Evolutionary conservation across 2,113 vertebrate species (phyloP).

Genomic region (Glareola pratincola): DNA sequence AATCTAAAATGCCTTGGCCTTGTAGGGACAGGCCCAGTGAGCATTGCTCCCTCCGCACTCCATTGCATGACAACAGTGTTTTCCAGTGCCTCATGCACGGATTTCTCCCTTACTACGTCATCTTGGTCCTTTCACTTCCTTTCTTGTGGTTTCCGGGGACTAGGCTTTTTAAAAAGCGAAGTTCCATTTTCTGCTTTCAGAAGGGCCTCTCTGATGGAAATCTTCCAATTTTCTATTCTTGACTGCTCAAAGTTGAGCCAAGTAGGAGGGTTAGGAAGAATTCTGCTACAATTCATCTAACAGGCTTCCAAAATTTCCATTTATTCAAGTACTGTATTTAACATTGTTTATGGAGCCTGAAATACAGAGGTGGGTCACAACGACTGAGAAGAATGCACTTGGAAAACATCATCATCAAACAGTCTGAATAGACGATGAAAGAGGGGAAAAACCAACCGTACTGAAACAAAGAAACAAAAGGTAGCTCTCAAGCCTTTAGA

Average conservation of each 20-base stretch:
- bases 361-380: neutral
- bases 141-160: neutral
- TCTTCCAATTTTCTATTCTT: neutral
- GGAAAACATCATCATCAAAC: neutral
- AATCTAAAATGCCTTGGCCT: neutral
- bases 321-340: neutral
- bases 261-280: neutral
- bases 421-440: neutral
- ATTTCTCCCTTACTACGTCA: neutral
- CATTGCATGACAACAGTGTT: neutral
- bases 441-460: neutral
- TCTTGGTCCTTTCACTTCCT: constrained; percentile 2
- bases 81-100: neutral
- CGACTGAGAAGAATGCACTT: neutral
- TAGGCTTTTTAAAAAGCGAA: neutral
- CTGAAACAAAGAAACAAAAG: neutral
- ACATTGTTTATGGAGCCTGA: neutral
- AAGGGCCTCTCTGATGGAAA: neutral
- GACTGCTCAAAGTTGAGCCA: neutral
- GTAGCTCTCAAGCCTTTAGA: neutral
- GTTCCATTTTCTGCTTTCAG: neutral
- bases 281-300: neutral
- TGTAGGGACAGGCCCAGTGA: neutral
- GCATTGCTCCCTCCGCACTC: neutral
- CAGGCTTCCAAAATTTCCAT: neutral